A percentile compares a stretch with the other conserved stretches of the same genome.
Conservation (phyloP, 2,113 vertebrate species). For the Platysternon megacephalum region DNA sequence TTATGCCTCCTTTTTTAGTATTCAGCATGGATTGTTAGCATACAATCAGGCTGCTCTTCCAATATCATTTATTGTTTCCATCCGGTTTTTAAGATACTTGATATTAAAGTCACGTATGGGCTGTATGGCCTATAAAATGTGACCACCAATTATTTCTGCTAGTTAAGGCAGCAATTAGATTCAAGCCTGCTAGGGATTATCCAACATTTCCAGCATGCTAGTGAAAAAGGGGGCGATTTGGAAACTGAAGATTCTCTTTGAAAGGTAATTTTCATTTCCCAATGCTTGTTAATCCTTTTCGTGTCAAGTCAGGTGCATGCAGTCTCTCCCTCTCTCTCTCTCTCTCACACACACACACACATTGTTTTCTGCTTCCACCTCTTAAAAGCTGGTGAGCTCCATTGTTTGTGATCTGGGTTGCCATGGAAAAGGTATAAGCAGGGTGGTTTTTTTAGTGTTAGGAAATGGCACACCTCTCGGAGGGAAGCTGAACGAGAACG, state of each 20-base stretch:
- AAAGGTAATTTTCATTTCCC: constrained; percentile 22
- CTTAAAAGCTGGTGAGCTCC: not conserved
- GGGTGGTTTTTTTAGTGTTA: not conserved
- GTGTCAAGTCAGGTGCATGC: not conserved
- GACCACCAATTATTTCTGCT: not conserved
- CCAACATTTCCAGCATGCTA: not conserved
- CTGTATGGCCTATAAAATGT: not conserved
- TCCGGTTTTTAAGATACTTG: not conserved
- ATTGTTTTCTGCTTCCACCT: not conserved
- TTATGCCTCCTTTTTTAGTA: not conserved
- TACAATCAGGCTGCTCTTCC: not conserved
- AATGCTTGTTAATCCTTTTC: constrained; percentile 10
- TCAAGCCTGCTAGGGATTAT: not conserved
- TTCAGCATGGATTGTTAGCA: not conserved
- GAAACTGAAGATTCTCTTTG: not conserved
- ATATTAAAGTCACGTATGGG: accelerated
- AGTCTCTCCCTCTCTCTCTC: not conserved
- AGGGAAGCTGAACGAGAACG: accelerated
- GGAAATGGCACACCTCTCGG: not conserved
- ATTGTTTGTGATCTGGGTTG: constrained; percentile 7
- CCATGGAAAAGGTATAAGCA: constrained; percentile 45
- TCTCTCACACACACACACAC: not conserved
- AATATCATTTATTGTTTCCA: not conserved
- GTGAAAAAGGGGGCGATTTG: not conserved
- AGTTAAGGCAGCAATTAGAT: not conserved